A percentile compares a stretch with the other conserved stretches of the same genome.
phyloP scores from a whole-genome alignment of 2,113 vertebrate genomes.

The Ibidorhyncha struthersii region DNA sequence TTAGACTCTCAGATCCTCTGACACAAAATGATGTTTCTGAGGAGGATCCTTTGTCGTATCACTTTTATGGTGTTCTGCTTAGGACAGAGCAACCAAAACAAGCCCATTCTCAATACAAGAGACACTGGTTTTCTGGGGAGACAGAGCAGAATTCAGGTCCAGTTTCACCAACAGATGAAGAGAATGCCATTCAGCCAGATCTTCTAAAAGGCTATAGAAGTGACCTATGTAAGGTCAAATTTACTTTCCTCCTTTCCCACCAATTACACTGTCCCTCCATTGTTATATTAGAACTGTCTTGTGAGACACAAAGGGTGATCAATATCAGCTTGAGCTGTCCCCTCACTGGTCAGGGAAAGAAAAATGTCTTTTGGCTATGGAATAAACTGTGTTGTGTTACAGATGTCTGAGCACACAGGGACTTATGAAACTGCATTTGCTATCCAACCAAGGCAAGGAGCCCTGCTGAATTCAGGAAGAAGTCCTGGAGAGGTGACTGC shows the following conservation, averaged over 20 bases:
- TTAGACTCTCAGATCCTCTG: background rate
- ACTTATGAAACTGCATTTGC: background rate
- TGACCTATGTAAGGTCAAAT: background rate
- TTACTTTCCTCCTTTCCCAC: background rate
- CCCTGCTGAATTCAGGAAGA: background rate
- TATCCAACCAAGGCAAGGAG: background rate
- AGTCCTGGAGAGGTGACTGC: background rate
- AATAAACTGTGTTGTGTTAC: background rate
- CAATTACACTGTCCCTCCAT: background rate
- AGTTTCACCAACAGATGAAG: background rate
- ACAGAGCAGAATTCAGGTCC: background rate
- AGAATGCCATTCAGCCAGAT: background rate
- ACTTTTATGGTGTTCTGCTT: background rate
- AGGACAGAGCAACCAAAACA: background rate
- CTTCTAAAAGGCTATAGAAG: background rate
- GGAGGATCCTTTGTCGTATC: background rate
- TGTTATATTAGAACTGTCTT: background rate
- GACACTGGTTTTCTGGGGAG: background rate
- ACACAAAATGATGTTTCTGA: background rate
- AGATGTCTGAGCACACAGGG: background rate
- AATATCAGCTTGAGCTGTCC: background rate
- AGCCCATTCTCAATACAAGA: background rate
- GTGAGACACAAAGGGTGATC: background rate
- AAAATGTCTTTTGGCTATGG: background rate
- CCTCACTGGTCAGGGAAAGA: background rate